Conservation (phyloP, 1,140 invertebrate species). For the Choristoneura fumiferana region DNA sequence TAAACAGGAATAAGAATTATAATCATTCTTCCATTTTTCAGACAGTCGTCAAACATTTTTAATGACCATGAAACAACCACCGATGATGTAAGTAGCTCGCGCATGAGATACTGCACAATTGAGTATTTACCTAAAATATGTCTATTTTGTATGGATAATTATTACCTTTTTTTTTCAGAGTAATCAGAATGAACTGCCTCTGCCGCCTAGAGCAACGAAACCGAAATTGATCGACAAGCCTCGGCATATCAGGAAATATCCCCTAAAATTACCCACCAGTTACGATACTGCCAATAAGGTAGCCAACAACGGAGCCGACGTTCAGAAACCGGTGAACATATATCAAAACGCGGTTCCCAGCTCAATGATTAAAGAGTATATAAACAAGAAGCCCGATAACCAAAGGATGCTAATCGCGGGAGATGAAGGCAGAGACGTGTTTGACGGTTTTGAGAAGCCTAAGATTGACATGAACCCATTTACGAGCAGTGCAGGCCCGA, state of each 20-base stretch:
- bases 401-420: not conserved
- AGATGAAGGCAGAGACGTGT: constrained; percentile 35
- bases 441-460: constrained; percentile 31
- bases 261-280: constrained; percentile 41
- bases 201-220: constrained; percentile 56
- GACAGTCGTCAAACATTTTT: constrained; percentile 3
- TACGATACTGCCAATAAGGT: not conserved
- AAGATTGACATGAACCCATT: constrained; percentile 47
- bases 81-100: not conserved
- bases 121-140: not conserved
- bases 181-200: constrained; percentile 42
- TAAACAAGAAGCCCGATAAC: not conserved
- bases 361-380: constrained; percentile 11
- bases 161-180: constrained; percentile 36
- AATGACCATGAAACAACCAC: not conserved
- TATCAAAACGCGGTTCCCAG: constrained; percentile 46
- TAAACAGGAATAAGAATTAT: no score
- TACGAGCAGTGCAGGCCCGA: constrained; percentile 24
- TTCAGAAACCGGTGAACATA: constrained; percentile 32
- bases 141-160: no score
- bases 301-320: not conserved
- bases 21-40: not conserved
- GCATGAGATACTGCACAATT: not conserved
- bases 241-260: constrained; percentile 61
- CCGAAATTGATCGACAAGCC: constrained; percentile 62